These are phyloP conservation scores for Cryptoleucopteryx plumbea DNA, from an alignment of 2,113 vertebrate species.

Conservation along the genomic window DNA sequence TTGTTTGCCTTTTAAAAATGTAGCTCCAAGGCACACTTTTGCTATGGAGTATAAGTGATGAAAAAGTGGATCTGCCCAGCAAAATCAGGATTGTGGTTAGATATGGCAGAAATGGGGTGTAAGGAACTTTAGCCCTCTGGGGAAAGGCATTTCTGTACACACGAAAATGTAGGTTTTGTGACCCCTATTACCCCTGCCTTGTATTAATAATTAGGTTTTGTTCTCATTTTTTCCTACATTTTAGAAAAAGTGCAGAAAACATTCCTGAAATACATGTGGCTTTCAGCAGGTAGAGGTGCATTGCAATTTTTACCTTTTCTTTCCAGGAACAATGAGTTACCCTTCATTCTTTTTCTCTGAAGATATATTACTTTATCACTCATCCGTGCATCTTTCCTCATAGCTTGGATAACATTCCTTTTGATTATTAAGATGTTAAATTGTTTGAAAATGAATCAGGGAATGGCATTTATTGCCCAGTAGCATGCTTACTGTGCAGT, in stretches of 20 bases:
- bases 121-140: not conserved
- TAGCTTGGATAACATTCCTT: slow-evolving; percentile 17
- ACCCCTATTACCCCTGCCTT: not conserved
- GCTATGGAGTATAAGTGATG: not conserved
- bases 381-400: slow-evolving; percentile 1
- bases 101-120: not conserved
- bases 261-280: not conserved
- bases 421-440: slow-evolving; percentile 6
- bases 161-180: not conserved
- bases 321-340: not conserved
- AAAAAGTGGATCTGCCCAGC: slow-evolving; percentile 12
- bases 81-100: not conserved
- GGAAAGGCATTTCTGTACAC: not conserved
- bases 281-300: not conserved
- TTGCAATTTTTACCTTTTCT: not conserved
- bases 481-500: not conserved
- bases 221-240: not conserved
- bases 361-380: slow-evolving; percentile 10
- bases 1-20: slow-evolving; percentile 12
- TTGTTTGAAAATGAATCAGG: not conserved
- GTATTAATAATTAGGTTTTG: not conserved
- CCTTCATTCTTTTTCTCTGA: not conserved
- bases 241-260: not conserved
- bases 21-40: slow-evolving; percentile 16
- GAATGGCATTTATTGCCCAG: not conserved